Evolutionary conservation across 2,888 invertebrate genomes (phyloP).

Genomic region (Troilus luridus): DNA sequence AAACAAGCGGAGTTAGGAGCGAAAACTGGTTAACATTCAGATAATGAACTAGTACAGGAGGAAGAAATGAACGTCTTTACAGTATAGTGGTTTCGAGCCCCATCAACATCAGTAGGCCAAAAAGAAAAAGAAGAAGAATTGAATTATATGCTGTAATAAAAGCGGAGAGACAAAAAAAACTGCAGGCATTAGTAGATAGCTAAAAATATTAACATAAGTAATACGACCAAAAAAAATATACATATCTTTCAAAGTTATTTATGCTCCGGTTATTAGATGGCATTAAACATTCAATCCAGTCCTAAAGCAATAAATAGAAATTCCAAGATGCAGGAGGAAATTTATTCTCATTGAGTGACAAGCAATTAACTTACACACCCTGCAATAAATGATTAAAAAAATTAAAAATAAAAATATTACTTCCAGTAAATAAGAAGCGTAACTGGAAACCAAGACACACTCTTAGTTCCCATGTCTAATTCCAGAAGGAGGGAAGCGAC

Average conservation of each 20-base stretch:
- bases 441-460: not conserved
- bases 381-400: not conserved
- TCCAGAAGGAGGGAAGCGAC: not conserved
- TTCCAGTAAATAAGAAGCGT: not conserved
- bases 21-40: too few relatives aligned
- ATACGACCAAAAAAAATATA: not conserved
- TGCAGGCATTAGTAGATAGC: not conserved
- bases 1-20: too few relatives aligned
- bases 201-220: not conserved
- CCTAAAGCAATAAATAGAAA: not conserved
- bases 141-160: too few relatives aligned
- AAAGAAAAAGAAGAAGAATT: too few relatives aligned
- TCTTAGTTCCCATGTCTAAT: constrained; percentile 1
- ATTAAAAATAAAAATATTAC: not conserved
- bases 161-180: too few relatives aligned
- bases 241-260: not conserved
- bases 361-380: not conserved
- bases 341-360: not conserved
- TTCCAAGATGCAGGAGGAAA: not conserved
- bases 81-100: too few relatives aligned
- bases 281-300: not conserved
- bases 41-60: too few relatives aligned
- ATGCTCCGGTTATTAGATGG: too few relatives aligned
- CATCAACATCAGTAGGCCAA: too few relatives aligned
- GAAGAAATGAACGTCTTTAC: too few relatives aligned